Evolutionary conservation across 2,888 invertebrate species (phyloP).

Genomic region (Ectemnius continuus): DNA sequence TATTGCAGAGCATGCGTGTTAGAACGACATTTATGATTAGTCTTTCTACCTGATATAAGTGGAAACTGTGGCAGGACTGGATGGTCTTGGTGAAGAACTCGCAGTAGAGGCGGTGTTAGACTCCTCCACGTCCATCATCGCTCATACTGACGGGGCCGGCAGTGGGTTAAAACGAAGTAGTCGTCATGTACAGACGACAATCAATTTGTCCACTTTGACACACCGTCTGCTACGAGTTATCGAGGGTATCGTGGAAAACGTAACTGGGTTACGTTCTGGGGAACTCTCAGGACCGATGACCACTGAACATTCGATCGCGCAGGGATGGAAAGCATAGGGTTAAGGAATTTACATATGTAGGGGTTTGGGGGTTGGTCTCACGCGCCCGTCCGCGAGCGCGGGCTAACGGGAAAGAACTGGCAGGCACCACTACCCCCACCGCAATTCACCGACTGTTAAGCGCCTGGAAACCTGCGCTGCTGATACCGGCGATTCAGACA

Average conservation of each 20-base stretch:
- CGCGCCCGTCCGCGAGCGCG: constrained; percentile 76
- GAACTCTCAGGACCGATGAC: constrained; percentile 29
- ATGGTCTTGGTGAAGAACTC: constrained; percentile 76
- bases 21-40: neutral
- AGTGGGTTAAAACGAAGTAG: constrained; percentile 2
- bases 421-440: constrained; percentile 69
- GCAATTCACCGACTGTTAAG: constrained; percentile 47
- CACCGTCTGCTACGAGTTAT: constrained; percentile 16
- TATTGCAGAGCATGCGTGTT: neutral
- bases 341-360: constrained; percentile 38
- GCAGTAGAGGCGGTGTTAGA: constrained; percentile 75
- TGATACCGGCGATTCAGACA: constrained; percentile 48
- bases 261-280: constrained; percentile 17
- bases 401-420: constrained; percentile 76
- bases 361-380: constrained; percentile 63
- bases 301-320: constrained; percentile 39
- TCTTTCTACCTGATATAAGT: constrained; percentile 74
- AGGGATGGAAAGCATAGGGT: constrained; percentile 52
- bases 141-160: constrained; percentile 69
- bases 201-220: constrained; percentile 14
- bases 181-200: constrained; percentile 8
- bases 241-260: constrained; percentile 5
- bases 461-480: constrained; percentile 66
- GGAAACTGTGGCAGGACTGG: constrained; percentile 75
- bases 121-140: constrained; percentile 77